Percentiles rank a stretch among this genome's conserved stretches.
Evolutionary conservation across 1,140 invertebrate species (phyloP).

Genomic region (Leptonema lineaticorne): DNA sequence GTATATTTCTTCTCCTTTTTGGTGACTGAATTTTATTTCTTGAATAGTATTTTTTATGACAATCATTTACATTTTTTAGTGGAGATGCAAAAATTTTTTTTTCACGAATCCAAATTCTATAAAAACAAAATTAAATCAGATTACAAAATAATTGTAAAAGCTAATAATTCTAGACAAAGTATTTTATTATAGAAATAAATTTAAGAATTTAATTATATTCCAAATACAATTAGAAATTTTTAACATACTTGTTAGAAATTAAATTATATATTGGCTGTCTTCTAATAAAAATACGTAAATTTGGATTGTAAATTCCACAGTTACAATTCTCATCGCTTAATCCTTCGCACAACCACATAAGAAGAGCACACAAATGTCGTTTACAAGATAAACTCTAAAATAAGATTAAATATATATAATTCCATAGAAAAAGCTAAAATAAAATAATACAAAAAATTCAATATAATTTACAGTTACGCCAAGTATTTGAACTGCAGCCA

Average conservation of each 20-base stretch:
- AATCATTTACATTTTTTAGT: background rate
- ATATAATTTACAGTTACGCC: conserved; percentile 55
- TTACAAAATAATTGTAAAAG: background rate
- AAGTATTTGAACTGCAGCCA: conserved; percentile 59
- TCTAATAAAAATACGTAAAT: conserved; percentile 35
- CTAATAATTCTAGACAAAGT: no score
- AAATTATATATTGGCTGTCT: conserved; percentile 48
- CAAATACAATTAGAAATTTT: conserved; percentile 13
- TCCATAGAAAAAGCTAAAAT: background rate
- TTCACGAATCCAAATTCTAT: conserved; percentile 11
- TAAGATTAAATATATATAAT: conserved; percentile 16
- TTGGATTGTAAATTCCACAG: conserved; percentile 43
- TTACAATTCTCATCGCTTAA: conserved; percentile 41
- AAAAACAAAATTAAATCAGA: background rate
- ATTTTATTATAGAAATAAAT: background rate
- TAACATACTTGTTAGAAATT: conserved; percentile 48
- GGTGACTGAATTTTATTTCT: background rate
- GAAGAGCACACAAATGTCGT: conserved; percentile 60
- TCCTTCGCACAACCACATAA: conserved; percentile 63
- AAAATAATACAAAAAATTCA: background rate
- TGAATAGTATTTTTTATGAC: background rate
- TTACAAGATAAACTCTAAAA: conserved; percentile 58
- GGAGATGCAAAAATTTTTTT: background rate
- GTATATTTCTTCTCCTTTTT: no score
- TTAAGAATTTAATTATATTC: background rate